phyloP scores from a whole-genome alignment of 2,113 vertebrate species.

The Rhineura floridana region DNA sequence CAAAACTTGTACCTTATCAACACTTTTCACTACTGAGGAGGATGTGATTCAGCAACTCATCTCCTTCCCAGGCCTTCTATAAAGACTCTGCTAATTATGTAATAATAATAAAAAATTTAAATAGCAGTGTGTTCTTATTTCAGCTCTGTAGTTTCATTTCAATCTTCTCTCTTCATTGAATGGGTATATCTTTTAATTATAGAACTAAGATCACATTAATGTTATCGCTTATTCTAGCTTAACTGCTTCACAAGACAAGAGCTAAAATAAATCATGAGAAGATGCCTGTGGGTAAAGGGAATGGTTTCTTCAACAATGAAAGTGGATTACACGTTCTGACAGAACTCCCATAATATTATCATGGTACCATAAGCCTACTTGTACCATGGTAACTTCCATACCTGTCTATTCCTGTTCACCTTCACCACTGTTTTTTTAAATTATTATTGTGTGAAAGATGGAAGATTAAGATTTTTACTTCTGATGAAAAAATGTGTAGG shows the following conservation, averaged over 20 bases:
- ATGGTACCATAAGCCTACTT: neutral
- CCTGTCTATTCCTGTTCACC: neutral
- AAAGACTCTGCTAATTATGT: neutral
- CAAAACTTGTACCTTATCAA: neutral
- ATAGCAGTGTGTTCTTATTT: neutral
- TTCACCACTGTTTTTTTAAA: neutral
- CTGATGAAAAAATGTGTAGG: neutral
- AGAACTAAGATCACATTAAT: conserved; percentile 18
- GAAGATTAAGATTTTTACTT: neutral
- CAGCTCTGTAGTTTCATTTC: neutral
- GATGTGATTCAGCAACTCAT: neutral
- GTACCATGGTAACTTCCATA: neutral
- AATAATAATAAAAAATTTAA: neutral
- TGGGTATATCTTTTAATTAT: conserved; percentile 15
- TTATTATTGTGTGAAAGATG: neutral
- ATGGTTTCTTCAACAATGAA: neutral
- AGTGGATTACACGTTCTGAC: conserved; percentile 5
- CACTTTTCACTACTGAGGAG: neutral
- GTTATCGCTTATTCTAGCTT: conserved; percentile 19
- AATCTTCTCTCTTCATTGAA: neutral
- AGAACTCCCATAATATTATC: neutral
- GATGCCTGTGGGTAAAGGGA: neutral
- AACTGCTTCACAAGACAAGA: conserved; percentile 9
- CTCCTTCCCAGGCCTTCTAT: neutral
- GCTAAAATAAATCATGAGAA: conserved; percentile 18